Evolutionary conservation across 2,113 vertebrate genomes (phyloP), one percentile per base, ranked within the genome.

Genomic region (Rhynchomys soricoides): DNA sequence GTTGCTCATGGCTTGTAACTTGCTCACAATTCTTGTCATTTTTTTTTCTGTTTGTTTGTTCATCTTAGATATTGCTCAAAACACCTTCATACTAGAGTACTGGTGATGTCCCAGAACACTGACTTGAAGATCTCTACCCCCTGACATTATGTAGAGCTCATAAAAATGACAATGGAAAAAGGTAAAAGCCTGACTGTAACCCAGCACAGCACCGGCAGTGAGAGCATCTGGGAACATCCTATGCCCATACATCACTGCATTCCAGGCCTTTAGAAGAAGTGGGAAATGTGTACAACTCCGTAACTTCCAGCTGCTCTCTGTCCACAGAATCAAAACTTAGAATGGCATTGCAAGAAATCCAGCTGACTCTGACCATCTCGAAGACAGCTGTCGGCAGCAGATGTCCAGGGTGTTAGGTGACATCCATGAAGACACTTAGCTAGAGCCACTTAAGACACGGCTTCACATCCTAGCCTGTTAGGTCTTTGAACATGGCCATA

Each of bases 371-470:
- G 59, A 48, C 48, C 50, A 71, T 71, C 57, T 2, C 2, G 43
- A 55, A 93, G 68, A 68, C 29, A 59, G 91, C 15, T 62, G 74
- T 93, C 19, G 34, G 81, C 31, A 45, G 71, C 16, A n/a, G 74
- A 70, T 4, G 3, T 89, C 71, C 92, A 70, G 88, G 62, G 70
- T 57, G 90, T 71, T 57, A 74, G 19, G 89, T 75, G n/a, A 93
- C 17, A 43, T 71, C 87, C 79, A 70, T 5, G 26, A 91, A 62
- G 59, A 89, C 81, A 94, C 81, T 81, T 92, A 93, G 43, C 90
- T 40, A 74, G 48, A 78, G 52, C 68, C 68, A 92, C 22, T 70
- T 89, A 73, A 43, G 48, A 55, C 45, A 90, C 29, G 91, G 75
- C 43, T 90, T 86, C 93, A 55, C 37, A 64, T 66, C 48, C 75